phyloP scores from a whole-genome alignment of 2,113 vertebrate species.

The Oenanthe oenanthe region DNA sequence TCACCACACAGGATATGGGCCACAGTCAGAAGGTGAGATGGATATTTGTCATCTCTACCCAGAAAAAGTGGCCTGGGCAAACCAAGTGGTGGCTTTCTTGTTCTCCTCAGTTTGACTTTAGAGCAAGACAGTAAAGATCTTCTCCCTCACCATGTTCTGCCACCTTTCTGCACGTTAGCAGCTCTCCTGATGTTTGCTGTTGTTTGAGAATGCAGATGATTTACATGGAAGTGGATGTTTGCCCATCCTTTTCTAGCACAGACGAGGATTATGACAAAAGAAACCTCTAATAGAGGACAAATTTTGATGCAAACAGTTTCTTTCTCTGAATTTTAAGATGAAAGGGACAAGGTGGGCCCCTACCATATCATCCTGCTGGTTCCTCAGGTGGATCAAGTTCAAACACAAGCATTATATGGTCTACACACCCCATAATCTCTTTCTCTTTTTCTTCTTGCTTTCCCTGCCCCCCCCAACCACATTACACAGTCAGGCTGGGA shows the following conservation, averaged over 20 bases:
- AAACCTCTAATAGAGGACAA: neutral
- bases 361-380: neutral
- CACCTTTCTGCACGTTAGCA: neutral
- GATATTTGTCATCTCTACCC: constrained; percentile 39
- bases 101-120: neutral
- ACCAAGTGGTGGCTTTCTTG: neutral
- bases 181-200: neutral
- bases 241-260: neutral
- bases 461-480: no score
- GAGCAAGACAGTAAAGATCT: neutral
- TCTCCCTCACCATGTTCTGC: neutral
- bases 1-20: constrained; percentile 28
- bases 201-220: neutral
- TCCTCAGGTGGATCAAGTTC: constrained; percentile 33
- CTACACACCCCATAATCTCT: neutral
- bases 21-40: constrained; percentile 32
- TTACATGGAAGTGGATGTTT: neutral
- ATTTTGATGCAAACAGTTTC: neutral
- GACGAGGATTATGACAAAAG: neutral
- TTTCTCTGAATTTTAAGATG: neutral
- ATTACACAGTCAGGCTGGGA: constrained; percentile 26
- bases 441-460: neutral
- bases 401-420: neutral
- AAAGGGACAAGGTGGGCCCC: neutral
- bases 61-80: neutral